Evolutionary conservation across 2,113 vertebrate species (phyloP).

Genomic region (Melanerpes aurifrons): DNA sequence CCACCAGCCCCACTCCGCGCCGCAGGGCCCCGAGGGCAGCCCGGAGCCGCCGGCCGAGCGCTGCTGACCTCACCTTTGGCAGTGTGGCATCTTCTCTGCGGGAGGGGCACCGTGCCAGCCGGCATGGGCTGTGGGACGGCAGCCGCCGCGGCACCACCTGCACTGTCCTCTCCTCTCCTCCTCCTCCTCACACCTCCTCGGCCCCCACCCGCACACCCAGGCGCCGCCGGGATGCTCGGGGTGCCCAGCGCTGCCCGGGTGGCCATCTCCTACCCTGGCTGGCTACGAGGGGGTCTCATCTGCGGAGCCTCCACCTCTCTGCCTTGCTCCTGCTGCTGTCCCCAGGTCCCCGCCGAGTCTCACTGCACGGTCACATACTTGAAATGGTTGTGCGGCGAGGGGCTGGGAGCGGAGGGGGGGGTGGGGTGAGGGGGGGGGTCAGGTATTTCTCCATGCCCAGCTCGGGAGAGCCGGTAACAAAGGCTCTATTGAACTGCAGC

Average conservation of each 20-base stretch:
- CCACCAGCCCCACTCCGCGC: neutral
- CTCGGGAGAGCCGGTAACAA: slow-evolving; percentile 86
- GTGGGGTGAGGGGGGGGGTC: slow-evolving; percentile 68
- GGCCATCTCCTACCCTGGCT: accelerated
- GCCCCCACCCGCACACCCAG: neutral
- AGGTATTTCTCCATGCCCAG: slow-evolving; percentile 87
- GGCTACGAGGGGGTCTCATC: neutral
- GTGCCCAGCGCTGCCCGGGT: neutral
- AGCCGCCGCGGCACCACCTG: neutral
- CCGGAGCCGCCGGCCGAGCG: neutral
- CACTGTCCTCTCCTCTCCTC: neutral
- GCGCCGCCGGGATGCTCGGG: neutral
- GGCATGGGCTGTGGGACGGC: neutral
- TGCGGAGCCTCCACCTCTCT: neutral
- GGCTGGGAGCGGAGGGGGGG: neutral
- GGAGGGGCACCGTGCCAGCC: neutral
- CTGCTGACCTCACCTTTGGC: slow-evolving; percentile 64
- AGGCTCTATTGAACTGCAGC: slow-evolving; percentile 89
- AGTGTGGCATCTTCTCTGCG: neutral
- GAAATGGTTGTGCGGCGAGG: slow-evolving; percentile 30
- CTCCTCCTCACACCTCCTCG: neutral
- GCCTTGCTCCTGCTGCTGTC: neutral
- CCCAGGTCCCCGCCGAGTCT: neutral
- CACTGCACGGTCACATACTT: neutral
- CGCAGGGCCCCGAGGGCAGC: neutral